These are phyloP conservation scores for Drosophila saltans DNA, from an alignment of 1,140 invertebrate genomes.

Conservation along the genomic window DNA sequence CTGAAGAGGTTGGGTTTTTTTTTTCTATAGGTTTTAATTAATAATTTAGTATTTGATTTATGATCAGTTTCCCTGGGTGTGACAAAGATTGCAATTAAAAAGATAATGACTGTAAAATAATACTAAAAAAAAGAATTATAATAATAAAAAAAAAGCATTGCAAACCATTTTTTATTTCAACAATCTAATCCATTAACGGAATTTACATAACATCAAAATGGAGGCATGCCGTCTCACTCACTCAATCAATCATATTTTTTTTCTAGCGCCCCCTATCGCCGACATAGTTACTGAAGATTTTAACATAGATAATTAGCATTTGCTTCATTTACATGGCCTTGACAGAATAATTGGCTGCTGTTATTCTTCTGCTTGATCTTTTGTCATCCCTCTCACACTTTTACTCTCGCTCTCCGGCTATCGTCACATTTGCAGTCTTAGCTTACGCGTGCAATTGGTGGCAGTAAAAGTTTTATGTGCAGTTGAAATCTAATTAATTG, in stretches of 20 bases:
- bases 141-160: too few species aligned
- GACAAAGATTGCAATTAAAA: neutral
- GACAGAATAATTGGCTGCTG: neutral
- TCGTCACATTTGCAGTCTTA: neutral
- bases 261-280: neutral
- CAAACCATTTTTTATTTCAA: too few species aligned
- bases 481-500: neutral
- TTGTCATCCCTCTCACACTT: neutral
- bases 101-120: neutral
- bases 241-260: too few species aligned
- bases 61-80: constrained; percentile 4
- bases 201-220: too few species aligned
- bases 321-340: neutral
- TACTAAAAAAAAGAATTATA: too few species aligned
- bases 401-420: neutral
- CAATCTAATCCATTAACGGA: too few species aligned
- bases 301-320: neutral
- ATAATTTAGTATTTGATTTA: constrained; percentile 7
- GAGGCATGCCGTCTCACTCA: too few species aligned
- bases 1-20: constrained; percentile 12
- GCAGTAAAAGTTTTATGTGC: neutral
- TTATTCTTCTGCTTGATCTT: neutral
- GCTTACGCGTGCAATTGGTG: neutral
- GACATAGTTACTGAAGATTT: neutral
- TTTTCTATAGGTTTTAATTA: neutral